These are phyloP conservation scores for Emmelina monodactyla DNA, from an alignment of 2,888 invertebrate genomes.

Conservation along the genomic window DNA sequence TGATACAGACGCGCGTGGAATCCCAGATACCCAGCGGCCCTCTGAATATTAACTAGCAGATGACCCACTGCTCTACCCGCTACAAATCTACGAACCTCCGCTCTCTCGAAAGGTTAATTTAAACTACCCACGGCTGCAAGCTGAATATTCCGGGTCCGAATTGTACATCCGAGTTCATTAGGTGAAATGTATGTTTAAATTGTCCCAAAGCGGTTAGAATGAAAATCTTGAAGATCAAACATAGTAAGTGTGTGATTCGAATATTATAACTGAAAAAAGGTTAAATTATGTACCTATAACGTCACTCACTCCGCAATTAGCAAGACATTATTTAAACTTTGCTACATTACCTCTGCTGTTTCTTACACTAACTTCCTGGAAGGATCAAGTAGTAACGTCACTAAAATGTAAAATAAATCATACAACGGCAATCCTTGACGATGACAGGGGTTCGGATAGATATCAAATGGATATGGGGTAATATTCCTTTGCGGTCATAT, in stretches of 20 bases:
- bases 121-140: conserved; percentile 32
- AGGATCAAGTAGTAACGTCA: too few species aligned
- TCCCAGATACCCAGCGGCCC: conserved; percentile 51
- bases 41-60: conserved; percentile 61
- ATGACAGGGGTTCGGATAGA: conserved; percentile 1
- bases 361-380: too few species aligned
- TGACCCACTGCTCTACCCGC: conserved; percentile 48
- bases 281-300: too few species aligned
- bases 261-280: too few species aligned
- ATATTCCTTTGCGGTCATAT: background rate
- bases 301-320: too few species aligned
- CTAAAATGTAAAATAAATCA: background rate
- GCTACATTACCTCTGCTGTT: too few species aligned
- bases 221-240: too few species aligned
- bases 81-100: conserved; percentile 33
- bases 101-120: conserved; percentile 41
- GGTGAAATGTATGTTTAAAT: too few species aligned
- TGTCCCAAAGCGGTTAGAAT: too few species aligned
- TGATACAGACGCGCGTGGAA: conserved; percentile 45
- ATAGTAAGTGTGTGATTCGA: too few species aligned
- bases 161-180: too few species aligned
- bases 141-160: conserved; percentile 26
- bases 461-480: background rate
- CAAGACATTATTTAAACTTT: too few species aligned
- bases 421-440: background rate